Evolutionary conservation across 2,113 vertebrate species (phyloP).

Genomic region (Rhynchomys soricoides): DNA sequence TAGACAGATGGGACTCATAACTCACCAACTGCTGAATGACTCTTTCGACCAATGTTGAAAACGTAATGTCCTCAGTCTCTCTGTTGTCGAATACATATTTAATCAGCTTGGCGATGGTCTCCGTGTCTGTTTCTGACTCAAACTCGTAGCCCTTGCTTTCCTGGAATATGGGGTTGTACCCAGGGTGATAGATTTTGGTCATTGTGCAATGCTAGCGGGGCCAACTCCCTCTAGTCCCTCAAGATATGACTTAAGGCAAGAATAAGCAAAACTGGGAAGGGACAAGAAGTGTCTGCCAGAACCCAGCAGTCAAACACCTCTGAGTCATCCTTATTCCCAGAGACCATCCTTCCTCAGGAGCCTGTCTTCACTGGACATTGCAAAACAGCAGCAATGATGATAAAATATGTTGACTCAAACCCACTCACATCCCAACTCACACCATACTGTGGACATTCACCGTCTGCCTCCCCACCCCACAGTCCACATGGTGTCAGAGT

Average conservation of each 20-base stretch:
- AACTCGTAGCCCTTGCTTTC: slow-evolving; percentile 96
- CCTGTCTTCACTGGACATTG: slow-evolving; percentile 41
- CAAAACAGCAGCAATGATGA: slow-evolving; percentile 47
- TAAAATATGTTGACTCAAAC: slow-evolving; percentile 60
- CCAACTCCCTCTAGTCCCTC: slow-evolving; percentile 52
- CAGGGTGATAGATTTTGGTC: slow-evolving; percentile 1
- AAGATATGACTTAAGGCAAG: slow-evolving; percentile 26
- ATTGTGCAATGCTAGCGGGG: not conserved
- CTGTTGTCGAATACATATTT: slow-evolving; percentile 98
- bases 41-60: slow-evolving; percentile 94
- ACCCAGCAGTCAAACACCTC: slow-evolving; percentile 4
- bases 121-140: slow-evolving; percentile 98
- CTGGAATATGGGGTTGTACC: slow-evolving; percentile 82
- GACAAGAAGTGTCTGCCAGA: slow-evolving; percentile 41
- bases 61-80: slow-evolving; percentile 90
- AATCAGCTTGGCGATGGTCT: slow-evolving; percentile 96
- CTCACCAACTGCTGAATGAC: slow-evolving; percentile 97
- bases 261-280: slow-evolving; percentile 71
- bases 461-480: not conserved
- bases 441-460: not conserved
- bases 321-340: slow-evolving; percentile 65
- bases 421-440: slow-evolving; percentile 8
- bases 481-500: not conserved
- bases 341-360: not conserved
- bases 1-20: not conserved